These are phyloP conservation scores for Ptiloglossa arizonensis DNA, from an alignment of 1,140 invertebrate species.

Conservation along the genomic window DNA sequence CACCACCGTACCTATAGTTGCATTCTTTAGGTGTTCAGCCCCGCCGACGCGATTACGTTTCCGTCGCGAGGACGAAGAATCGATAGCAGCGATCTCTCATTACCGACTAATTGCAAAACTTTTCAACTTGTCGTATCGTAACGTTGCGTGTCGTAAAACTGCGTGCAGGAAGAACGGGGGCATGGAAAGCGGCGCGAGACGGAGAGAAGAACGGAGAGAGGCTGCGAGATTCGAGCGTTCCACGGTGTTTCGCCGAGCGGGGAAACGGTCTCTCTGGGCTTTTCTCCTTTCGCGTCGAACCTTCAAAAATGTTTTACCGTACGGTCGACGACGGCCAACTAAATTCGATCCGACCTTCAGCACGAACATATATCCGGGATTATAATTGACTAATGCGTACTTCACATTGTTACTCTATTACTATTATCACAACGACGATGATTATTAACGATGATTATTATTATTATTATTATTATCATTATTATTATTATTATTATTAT, in stretches of 20 bases:
- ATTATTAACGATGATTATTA: constrained; percentile 70
- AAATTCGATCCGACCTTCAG: constrained; percentile 51
- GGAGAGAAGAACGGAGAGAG: background rate
- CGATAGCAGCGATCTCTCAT: constrained; percentile 19
- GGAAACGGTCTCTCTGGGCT: background rate
- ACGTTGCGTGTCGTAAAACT: constrained; percentile 8
- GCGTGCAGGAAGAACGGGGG: background rate
- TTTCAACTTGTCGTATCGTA: constrained; percentile 26
- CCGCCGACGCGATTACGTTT: constrained; percentile 27
- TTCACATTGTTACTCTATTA: constrained; percentile 77
- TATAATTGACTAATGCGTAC: constrained; percentile 66
- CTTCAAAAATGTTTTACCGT: background rate
- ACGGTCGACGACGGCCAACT: constrained; percentile 9
- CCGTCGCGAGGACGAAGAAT: background rate
- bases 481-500: constrained; percentile 58
- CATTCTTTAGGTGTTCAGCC: background rate
- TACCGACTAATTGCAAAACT: constrained; percentile 21
- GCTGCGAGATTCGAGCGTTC: constrained; percentile 3
- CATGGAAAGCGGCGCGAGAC: background rate
- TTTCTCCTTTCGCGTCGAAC: background rate
- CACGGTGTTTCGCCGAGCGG: background rate
- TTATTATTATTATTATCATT: constrained; percentile 68
- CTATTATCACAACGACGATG: constrained; percentile 70
- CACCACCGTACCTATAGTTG: background rate
- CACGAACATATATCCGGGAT: constrained; percentile 50